Evolutionary conservation across 2,888 invertebrate genomes (phyloP).

Genomic region (Ditula angustiorana): DNA sequence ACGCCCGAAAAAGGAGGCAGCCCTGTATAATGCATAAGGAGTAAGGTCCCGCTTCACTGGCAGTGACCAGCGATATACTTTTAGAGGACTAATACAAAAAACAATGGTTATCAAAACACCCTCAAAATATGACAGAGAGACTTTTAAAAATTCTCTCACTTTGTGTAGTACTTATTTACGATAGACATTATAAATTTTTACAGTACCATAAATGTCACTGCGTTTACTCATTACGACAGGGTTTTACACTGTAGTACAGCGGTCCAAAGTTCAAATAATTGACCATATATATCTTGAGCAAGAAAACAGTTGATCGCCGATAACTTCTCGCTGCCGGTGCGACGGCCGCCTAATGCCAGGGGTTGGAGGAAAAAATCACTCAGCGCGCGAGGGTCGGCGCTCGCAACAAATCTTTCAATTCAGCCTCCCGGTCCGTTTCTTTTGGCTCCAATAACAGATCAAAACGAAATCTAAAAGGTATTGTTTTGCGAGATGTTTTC

Average conservation of each 20-base stretch:
- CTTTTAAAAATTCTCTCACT: no score
- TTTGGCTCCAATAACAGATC: slow-evolving; percentile 13
- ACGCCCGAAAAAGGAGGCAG: slow-evolving; percentile 4
- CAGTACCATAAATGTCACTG: no score
- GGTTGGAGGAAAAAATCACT: slow-evolving; percentile 21
- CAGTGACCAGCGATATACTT: not conserved
- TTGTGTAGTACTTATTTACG: no score
- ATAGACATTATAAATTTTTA: no score
- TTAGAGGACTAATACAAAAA: no score
- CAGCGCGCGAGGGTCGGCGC: not conserved
- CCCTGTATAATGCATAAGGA: slow-evolving; percentile 14
- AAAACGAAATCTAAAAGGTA: slow-evolving; percentile 4
- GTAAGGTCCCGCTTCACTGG: not conserved
- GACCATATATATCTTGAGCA: not conserved
- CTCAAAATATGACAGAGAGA: no score
- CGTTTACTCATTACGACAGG: no score
- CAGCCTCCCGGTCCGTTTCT: slow-evolving; percentile 3
- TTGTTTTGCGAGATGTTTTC: slow-evolving; percentile 22
- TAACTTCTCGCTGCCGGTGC: not conserved
- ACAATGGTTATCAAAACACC: no score
- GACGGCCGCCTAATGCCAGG: not conserved
- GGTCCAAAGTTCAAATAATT: no score
- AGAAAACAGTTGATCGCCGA: not conserved
- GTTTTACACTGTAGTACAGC: no score
- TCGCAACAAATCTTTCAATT: slow-evolving; percentile 30